Conservation (phyloP, 1,140 invertebrate species). For the Chironomus striatipennis region DNA sequence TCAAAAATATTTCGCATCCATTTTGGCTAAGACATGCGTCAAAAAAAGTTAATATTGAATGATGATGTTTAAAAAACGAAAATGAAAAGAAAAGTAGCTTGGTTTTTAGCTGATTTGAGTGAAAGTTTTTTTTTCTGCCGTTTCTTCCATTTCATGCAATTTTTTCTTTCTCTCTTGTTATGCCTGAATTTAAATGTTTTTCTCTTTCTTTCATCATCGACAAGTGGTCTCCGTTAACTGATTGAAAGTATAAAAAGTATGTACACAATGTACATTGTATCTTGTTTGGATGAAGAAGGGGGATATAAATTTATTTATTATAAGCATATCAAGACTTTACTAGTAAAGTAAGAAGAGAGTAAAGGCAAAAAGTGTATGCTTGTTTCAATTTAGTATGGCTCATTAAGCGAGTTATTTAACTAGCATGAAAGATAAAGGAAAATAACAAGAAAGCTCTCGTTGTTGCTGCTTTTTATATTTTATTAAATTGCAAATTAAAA, state of each 20-base stretch:
- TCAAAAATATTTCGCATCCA: too few relatives aligned
- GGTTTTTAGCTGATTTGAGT: neutral
- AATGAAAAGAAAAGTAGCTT: neutral
- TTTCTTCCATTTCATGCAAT: neutral
- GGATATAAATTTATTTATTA: neutral
- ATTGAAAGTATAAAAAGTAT: neutral
- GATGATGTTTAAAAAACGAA: neutral
- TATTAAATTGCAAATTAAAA: too few relatives aligned
- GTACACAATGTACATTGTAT: neutral
- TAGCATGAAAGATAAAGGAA: neutral
- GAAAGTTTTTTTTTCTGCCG: slow-evolving; percentile 4
- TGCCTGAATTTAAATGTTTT: neutral
- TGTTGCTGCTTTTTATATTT: too few relatives aligned
- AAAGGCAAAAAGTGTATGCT: neutral
- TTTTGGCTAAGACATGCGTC: too few relatives aligned
- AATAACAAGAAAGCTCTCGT: too few relatives aligned
- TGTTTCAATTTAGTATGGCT: slow-evolving; percentile 1
- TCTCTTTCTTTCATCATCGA: neutral
- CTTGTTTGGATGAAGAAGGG: too few relatives aligned
- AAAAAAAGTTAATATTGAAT: neutral
- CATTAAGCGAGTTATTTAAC: slow-evolving; percentile 7
- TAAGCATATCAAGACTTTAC: neutral
- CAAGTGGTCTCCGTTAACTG: neutral
- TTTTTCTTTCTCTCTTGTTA: neutral
- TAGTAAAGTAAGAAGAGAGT: neutral